Base-by-base conservation (phyloP, 1,140 invertebrate species). In the Dryas iulia region DNA sequence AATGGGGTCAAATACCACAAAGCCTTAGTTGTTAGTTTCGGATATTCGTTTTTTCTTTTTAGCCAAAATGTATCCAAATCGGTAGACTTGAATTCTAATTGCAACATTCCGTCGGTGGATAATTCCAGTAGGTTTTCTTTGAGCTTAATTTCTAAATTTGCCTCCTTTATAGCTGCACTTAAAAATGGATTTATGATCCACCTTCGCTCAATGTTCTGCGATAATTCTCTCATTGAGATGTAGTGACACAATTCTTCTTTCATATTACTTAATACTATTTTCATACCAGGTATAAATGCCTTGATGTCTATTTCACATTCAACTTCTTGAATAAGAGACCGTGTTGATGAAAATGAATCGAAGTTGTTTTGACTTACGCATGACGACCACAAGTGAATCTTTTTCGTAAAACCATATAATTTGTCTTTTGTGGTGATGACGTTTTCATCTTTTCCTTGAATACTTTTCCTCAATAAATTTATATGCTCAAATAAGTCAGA, bases 51-150 rank as follows among this genome's bases (percentile, higher is more conserved):
- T 68, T 77, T 78, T 64, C 73, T 78, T 59, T 28, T 80, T 64
- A 76, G 64, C 68, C 72, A 79, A 71, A 71, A 65, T 6, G 28
- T 56, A 33, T 72, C 60, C 60, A 72, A 69, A 66, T 65, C 69
- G 14, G 14, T 10, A 62, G 74, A 76, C 35, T 72, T 65, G 31
- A 81, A 77, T 81, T 81, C 67, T 62, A 81, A 63, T 7, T 78
- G 64, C 26, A 78, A 62, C 77, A 81, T 78, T 53, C 75, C 71
- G 78, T 81, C 74, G 47, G 73, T 66, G 76, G 75, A 74, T 75
- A 75, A 68, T 54, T 75, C 66, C 25, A 75, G 63, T 57, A 64
- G 65, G 39, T 65, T 71, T 47, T 61, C 33, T 61, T 61, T 61
- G 18, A 68, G 58, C 58, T 69, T 62, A n/a, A 4, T 69, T 61